A percentile compares a stretch with the other conserved stretches of the same genome.
phyloP scores from a whole-genome alignment of 2,888 invertebrate species.

The Xanthorhoe spadicearia region DNA sequence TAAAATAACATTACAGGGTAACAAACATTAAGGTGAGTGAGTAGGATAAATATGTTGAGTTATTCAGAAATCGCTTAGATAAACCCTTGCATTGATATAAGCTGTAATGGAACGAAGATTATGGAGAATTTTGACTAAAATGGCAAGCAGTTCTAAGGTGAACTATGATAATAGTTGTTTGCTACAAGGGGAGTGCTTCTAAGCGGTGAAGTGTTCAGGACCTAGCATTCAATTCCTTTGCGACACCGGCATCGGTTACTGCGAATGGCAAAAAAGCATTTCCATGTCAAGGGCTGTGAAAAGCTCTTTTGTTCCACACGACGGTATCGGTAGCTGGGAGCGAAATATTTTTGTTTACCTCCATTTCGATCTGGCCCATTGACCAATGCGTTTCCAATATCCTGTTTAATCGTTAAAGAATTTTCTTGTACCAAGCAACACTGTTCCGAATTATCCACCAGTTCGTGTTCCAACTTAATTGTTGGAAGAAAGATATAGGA shows the following conservation, averaged over 20 bases:
- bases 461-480: conserved; percentile 9
- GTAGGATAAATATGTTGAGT: not conserved
- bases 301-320: conserved; percentile 71
- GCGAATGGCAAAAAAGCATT: conserved; percentile 78
- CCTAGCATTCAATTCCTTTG: conserved; percentile 58
- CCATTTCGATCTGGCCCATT: conserved; percentile 29
- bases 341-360: conserved; percentile 40
- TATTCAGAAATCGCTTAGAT: conserved; percentile 1
- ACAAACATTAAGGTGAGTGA: not conserved
- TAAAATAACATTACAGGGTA: not conserved
- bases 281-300: conserved; percentile 79
- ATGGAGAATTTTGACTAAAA: conserved; percentile 33
- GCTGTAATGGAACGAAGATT: conserved; percentile 5
- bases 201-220: conserved; percentile 61
- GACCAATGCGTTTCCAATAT: conserved; percentile 29
- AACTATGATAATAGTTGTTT: conserved; percentile 51
- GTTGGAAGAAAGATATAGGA: conserved; percentile 21
- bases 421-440: not conserved
- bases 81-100: conserved; percentile 5
- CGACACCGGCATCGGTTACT: conserved; percentile 65
- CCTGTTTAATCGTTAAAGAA: not conserved
- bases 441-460: not conserved
- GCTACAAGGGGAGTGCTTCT: conserved; percentile 60
- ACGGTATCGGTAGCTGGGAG: conserved; percentile 47
- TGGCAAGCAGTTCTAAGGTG: conserved; percentile 34